Conservation (phyloP, 1,140 invertebrate species). For the Luehdorfia chinensis region DNA sequence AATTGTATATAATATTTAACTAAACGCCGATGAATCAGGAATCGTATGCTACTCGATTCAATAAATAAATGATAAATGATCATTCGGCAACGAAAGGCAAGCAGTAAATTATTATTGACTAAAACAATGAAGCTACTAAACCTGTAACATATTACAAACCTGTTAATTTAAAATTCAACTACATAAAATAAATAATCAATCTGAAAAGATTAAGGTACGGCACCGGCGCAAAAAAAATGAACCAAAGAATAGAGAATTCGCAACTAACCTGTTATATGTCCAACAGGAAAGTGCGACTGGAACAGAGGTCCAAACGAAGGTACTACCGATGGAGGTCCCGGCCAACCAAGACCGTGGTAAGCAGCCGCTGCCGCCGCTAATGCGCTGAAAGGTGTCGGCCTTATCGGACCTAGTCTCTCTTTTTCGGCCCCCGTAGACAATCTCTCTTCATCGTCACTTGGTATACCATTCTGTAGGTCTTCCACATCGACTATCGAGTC, state of each 20-base stretch:
- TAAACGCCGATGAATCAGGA: neutral
- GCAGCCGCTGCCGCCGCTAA: conserved; percentile 81
- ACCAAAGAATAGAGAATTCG: no score
- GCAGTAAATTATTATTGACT: conserved; percentile 11
- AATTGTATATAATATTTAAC: no score
- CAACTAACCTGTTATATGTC: conserved; percentile 78
- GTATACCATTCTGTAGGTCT: conserved; percentile 78
- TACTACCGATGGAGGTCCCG: conserved; percentile 62
- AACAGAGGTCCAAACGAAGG: conserved; percentile 75
- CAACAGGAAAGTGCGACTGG: conserved; percentile 79
- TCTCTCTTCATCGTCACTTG: conserved; percentile 68
- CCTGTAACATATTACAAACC: neutral
- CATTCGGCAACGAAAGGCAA: conserved; percentile 6
- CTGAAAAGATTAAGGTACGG: no score
- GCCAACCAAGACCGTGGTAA: conserved; percentile 78
- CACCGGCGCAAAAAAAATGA: no score
- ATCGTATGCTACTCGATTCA: neutral
- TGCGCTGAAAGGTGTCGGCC: conserved; percentile 83
- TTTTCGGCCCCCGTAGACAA: conserved; percentile 49
- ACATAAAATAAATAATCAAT: neutral
- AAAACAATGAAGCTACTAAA: neutral
- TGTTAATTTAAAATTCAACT: neutral
- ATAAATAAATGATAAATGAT: conserved; percentile 15
- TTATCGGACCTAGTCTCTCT: conserved; percentile 73
- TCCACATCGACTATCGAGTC: conserved; percentile 84